Evolutionary conservation across 2,797 vertebrate genomes (phyloP), one percentile per base, ranked within the genome.

Genomic region (Mastacembelus armatus): DNA sequence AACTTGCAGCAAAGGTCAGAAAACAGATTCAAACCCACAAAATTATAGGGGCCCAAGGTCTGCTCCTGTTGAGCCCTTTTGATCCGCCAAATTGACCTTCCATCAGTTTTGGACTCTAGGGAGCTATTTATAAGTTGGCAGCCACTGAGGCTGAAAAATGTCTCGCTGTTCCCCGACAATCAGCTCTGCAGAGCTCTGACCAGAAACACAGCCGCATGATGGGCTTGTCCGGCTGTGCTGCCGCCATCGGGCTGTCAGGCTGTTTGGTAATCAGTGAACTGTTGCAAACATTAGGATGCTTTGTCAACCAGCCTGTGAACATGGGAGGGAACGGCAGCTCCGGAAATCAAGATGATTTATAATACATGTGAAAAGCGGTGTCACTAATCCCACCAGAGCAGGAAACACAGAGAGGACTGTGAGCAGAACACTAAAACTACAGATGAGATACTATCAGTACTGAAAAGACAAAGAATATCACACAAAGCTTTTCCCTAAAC

Each of bases 51-150:
- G 47, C 66, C 76, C 62, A 32, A 52, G 78, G 52, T 18, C 29
- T 29, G 62, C 64, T 62, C 68, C 66, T 40, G 49, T 45, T 69
- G 65, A 55, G 78, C 45, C 67, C 66, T 59, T 80, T 67, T 84
- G 79, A 88, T 79, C 77, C 69, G 67, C 36, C 44, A 74, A 77
- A 88, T 83, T 85, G 86, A 87, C 88, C 84, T 71, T 67, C 70
- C 71, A 84, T 85, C 81, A 67, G 68, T 69, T 77, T 62, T 18
- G 49, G 59, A 78, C 77, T 57, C 42, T 76, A 66, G 74, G 80
- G 75, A 87, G 76, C 80, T 77, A 84, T 88, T 89, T 88, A 78
- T 52, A 66, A 77, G 80, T 79, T 80, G 78, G 85, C 75, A 65
- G 76, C 65, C 61, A 74, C 77, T 6, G 47, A 77, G 68, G 71